Evolutionary conservation across 2,797 vertebrate genomes (phyloP).

Genomic region (Aplochiton taeniatus): DNA sequence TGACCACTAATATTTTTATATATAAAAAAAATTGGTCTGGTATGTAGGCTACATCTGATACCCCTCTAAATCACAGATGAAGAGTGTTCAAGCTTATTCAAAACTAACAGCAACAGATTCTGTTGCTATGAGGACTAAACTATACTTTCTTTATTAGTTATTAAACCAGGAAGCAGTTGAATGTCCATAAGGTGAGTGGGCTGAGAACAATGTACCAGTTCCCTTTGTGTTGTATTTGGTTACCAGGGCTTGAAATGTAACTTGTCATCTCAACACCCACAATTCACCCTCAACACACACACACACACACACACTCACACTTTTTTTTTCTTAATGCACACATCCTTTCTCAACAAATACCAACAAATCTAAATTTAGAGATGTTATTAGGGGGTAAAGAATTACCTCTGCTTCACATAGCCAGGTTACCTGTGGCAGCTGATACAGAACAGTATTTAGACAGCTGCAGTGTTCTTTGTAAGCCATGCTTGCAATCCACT

Average conservation of each 20-base stretch:
- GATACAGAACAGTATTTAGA: no score
- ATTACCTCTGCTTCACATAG: background rate
- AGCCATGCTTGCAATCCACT: no score
- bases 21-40: background rate
- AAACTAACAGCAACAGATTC: background rate
- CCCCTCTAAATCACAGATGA: slow-evolving; percentile 2
- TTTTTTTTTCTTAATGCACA: background rate
- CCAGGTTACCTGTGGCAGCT: no score
- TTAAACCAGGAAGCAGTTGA: background rate
- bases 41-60: background rate
- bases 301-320: background rate
- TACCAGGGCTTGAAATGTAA: no score
- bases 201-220: background rate
- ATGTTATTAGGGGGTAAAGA: background rate
- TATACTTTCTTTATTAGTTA: background rate
- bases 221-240: background rate
- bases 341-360: background rate
- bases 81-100: background rate
- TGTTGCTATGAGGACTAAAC: slow-evolving; percentile 27
- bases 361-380: background rate
- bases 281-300: no score
- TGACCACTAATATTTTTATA: background rate
- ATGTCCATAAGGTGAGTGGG: background rate
- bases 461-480: no score
- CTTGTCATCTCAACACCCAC: no score